phyloP scores from a whole-genome alignment of 2,797 vertebrate genomes.

The Chrysolophus pictus region DNA sequence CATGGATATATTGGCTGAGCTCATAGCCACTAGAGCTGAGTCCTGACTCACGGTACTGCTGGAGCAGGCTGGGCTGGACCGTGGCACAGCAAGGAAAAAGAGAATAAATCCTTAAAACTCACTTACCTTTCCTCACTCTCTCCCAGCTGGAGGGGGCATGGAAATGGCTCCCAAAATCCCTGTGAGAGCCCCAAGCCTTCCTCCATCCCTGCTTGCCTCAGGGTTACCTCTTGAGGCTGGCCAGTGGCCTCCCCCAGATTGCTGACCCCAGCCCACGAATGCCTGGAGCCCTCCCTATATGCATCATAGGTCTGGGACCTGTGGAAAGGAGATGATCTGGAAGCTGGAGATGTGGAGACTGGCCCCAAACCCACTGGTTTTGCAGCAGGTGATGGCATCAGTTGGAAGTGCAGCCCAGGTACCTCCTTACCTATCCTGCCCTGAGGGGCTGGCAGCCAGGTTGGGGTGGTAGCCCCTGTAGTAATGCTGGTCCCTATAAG shows the following conservation, averaged over 20 bases:
- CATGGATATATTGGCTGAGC: conserved; percentile 90
- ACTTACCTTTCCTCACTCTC: background rate
- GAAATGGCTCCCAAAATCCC: background rate
- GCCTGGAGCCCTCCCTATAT: background rate
- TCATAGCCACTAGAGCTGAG: conserved; percentile 89
- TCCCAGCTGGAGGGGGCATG: background rate
- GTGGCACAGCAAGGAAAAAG: accelerated
- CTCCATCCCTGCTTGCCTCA: background rate
- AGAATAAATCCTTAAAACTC: background rate
- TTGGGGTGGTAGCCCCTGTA: conserved; percentile 55
- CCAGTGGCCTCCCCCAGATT: background rate
- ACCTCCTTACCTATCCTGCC: conserved; percentile 61
- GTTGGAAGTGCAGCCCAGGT: background rate
- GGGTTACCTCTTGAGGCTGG: conserved; percentile 66
- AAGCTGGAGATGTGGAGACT: background rate
- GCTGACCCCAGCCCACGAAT: background rate
- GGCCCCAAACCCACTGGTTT: accelerated
- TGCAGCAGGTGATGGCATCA: background rate
- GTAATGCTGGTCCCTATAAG: conserved; percentile 56
- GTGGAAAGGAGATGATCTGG: background rate
- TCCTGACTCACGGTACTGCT: conserved; percentile 84
- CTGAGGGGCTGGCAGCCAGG: background rate
- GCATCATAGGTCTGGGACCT: conserved; percentile 38
- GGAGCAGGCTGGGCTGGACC: conserved; percentile 72
- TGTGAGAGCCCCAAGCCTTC: background rate